These are phyloP conservation scores for Rhabditophanes sp. DNA, from an alignment of 2,888 invertebrate genomes.

Conservation along the genomic window DNA sequence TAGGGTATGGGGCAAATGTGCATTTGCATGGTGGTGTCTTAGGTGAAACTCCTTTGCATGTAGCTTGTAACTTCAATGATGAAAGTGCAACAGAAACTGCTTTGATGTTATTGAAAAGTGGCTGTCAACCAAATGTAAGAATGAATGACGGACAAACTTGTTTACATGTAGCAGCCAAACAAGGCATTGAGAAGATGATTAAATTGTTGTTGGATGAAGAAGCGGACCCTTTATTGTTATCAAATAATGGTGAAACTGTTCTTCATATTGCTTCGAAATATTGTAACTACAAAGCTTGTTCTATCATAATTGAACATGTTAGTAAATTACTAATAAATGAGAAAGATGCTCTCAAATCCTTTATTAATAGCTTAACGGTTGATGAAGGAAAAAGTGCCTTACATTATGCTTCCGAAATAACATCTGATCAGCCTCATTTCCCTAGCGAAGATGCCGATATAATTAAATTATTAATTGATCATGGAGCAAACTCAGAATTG, in stretches of 20 bases:
- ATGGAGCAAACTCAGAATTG: conserved; percentile 72
- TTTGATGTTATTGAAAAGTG: conserved; percentile 87
- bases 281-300: conserved; percentile 63
- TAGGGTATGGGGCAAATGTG: conserved; percentile 91
- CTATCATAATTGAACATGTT: conserved; percentile 66
- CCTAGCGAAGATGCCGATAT: conserved; percentile 64
- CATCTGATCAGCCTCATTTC: conserved; percentile 62
- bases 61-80: conserved; percentile 64
- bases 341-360: not conserved
- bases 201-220: conserved; percentile 74
- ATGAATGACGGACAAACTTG: conserved; percentile 90
- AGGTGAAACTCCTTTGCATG: conserved; percentile 85
- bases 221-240: conserved; percentile 65
- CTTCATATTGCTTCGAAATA: conserved; percentile 74
- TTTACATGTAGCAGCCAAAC: conserved; percentile 80
- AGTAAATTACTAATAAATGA: conserved; percentile 21
- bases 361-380: conserved; percentile 4
- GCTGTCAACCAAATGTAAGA: conserved; percentile 82
- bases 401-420: conserved; percentile 80
- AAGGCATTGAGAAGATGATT: conserved; percentile 69
- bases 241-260: conserved; percentile 74
- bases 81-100: conserved; percentile 68
- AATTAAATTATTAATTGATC: conserved; percentile 69
- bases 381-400: conserved; percentile 77
- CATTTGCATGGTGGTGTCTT: conserved; percentile 62